Base-by-base conservation (phyloP, 2,797 vertebrate species). In the Manis crassicaudata region DNA sequence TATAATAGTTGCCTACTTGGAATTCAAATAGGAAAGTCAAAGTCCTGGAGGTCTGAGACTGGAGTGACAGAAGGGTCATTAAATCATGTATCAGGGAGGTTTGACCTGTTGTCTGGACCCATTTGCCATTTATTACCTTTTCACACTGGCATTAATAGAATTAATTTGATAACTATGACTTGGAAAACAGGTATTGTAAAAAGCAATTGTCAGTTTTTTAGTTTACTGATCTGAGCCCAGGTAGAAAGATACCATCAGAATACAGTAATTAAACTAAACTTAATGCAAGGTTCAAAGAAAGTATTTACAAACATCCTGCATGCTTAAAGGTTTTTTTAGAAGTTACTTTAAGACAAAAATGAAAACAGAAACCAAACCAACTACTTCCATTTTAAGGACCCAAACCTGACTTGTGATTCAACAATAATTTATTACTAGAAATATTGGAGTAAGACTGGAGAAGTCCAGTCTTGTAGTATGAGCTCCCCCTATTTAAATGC, bases 371-470 rank as follows among this genome's bases (percentile, higher is more conserved):
- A 43, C 7, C n/a, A 79, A 88, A 77, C 7, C n/a, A 87, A 60
- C 68, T 58, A n/a, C 58, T 62, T 85, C 32, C 3, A 21, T 65
- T 70, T 76, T 95, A 72, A 82, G 82, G 68, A 92, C 23, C 82
- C 23, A 70, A 72, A 92, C 43, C 17, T n/a, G 35, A 79, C 50
- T 86, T n/a, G 32, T 63, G 6, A 79, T 73, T 90, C 27, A 18
- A 79, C 70, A 86, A 50, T 75, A 72, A 62, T 87, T 86, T 94
- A 62, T 85, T 92, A 16, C 20, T 87, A 84, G 23, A 90, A 73
- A 88, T 54, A 62, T 11, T 92, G 56, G 40, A 54, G 7, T 76
- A 60, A 72, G 32, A 76, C 40, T 67, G 37, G 79, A 67, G 21
- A 88, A 77, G 20, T 67, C 21, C 13, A 76, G 11, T 54, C 54